Evolutionary conservation across 2,113 vertebrate genomes (phyloP).

Genomic region (Mirza zaza): DNA sequence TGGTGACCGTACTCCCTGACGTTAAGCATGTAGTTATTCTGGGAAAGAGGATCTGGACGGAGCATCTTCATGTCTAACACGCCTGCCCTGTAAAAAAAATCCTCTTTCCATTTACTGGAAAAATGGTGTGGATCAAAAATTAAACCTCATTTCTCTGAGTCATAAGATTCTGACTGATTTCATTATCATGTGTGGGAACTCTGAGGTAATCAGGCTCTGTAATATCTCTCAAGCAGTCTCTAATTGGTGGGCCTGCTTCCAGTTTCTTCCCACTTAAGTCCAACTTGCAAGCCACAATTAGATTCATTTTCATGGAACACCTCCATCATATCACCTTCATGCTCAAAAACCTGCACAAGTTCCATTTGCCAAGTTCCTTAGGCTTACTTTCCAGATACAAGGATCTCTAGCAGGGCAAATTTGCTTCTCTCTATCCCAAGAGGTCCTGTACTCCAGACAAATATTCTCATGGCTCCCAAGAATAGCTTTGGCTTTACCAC

Average conservation of each 20-base stretch:
- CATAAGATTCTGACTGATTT: slow-evolving; percentile 7
- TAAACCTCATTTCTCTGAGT: slow-evolving; percentile 46
- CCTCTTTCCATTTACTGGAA: not conserved
- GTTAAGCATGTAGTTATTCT: not conserved
- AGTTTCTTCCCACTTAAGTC: not conserved
- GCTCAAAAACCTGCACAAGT: not conserved
- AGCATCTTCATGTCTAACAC: not conserved
- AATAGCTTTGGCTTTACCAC: not conserved
- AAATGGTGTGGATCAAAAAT: slow-evolving; percentile 16
- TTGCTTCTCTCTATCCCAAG: not conserved
- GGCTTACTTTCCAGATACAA: not conserved
- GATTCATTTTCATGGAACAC: slow-evolving; percentile 23
- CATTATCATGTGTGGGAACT: not conserved
- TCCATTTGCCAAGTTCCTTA: not conserved
- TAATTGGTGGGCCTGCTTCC: slow-evolving; percentile 12
- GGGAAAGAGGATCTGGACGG: not conserved
- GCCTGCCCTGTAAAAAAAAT: not conserved
- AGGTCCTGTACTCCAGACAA: not conserved
- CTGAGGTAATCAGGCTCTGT: slow-evolving; percentile 7
- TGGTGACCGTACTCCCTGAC: not conserved
- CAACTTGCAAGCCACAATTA: not conserved
- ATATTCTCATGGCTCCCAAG: not conserved
- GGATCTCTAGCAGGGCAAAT: not conserved
- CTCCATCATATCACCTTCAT: not conserved
- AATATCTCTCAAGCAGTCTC: not conserved